Percentiles rank a stretch among this genome's conserved stretches.
Evolutionary conservation across 2,113 vertebrate genomes (phyloP).

Genomic region (Callipepla squamata): DNA sequence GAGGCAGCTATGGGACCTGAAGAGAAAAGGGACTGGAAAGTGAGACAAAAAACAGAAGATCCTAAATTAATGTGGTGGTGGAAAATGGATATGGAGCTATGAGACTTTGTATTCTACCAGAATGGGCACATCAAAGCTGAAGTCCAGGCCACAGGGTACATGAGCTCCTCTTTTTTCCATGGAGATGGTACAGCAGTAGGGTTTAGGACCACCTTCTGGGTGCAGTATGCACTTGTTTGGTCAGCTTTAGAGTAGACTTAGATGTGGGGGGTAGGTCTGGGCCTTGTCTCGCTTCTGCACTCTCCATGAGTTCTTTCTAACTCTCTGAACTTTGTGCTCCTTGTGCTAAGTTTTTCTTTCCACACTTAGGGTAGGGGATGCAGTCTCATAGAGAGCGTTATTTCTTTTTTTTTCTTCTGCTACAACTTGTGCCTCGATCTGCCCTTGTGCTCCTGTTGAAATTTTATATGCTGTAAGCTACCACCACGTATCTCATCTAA

Average conservation of each 20-base stretch:
- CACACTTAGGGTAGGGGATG: accelerated
- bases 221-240: conserved; percentile 85
- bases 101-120: conserved; percentile 88
- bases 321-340: accelerated
- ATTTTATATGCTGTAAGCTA: not conserved
- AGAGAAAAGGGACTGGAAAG: not conserved
- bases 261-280: conserved; percentile 83
- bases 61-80: accelerated
- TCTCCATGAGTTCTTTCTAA: accelerated
- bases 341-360: not conserved
- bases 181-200: conserved; percentile 81
- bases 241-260: conserved; percentile 90
- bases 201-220: conserved; percentile 84
- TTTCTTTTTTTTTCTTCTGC: not conserved
- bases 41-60: not conserved
- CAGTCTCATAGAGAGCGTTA: too few relatives aligned
- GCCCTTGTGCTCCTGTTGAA: not conserved
- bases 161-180: conserved; percentile 77
- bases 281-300: not conserved
- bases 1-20: not conserved
- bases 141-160: conserved; percentile 85
- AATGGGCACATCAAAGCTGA: conserved; percentile 83
- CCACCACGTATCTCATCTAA: not conserved
- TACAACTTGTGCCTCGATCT: not conserved
- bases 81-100: not conserved